Evolutionary conservation across 2,888 invertebrate genomes (phyloP), one percentile per base, ranked within the genome.

Genomic region (Candidula unifasciata): DNA sequence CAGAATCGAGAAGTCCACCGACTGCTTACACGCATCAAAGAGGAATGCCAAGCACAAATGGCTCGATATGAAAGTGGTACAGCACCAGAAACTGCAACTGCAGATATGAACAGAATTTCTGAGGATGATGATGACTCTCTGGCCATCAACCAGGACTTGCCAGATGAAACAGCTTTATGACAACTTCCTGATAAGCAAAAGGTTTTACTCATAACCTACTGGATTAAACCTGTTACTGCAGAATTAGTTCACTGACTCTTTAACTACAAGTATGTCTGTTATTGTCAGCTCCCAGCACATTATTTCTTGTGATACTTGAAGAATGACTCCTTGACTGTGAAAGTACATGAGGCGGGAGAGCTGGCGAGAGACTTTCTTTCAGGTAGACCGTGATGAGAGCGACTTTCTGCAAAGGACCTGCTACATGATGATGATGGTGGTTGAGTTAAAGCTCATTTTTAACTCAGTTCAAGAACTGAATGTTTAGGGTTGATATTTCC

Each of bases 1-100:
- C 95, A 96, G 27, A 97, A 96, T 91, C 93, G 95, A 18, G 96
- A 97, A 90, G 96, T 97, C 60, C 95, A 96, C 78, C 95, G 96
- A 86, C 96, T 97, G 5, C 94, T 97, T n/a, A 95, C 95, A 77
- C 95, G 96, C 21, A 94, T 97, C 5, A 95, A 96, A 89, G 97
- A 97, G 86, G 97, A 97, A 82, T 93, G 91, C 83, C 87, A 88
- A 30, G 92, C 92, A 83, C 92, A 92, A 87, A 90, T 89, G 57
- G 84, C 87, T 52, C 87, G 85, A 35, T 87, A 84, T 64, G 86
- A 87, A 76, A 83, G 84, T 79, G 84, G 85, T 33, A 57, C 54
- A 24, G 74, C 80, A 76, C 37, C 81, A 68, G n/a, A 35, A 79
- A 37, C 81, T 54, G 54, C 35, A 3, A n/a, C 52, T 35, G 44